phyloP scores from a whole-genome alignment of 2,113 vertebrate genomes.

The Trinectes maculatus region DNA sequence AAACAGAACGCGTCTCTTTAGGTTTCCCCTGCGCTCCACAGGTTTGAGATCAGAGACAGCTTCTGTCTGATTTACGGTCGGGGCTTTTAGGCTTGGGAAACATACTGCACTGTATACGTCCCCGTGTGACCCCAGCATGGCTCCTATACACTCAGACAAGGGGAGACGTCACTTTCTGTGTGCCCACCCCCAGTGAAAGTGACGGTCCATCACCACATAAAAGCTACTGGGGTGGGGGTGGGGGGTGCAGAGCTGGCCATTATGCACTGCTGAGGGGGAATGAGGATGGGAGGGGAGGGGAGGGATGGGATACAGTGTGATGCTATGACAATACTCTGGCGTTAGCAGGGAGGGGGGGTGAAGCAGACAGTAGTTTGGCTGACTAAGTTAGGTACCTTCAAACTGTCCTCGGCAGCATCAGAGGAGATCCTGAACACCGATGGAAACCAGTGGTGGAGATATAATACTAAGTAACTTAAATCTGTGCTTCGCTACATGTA shows the following conservation, averaged over 20 bases:
- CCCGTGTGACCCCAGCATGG: slow-evolving; percentile 72
- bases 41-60: slow-evolving; percentile 73
- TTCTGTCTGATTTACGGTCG: slow-evolving; percentile 54
- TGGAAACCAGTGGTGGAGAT: neutral
- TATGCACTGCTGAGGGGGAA: slow-evolving; percentile 44
- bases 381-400: too few relatives aligned
- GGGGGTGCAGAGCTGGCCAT: slow-evolving; percentile 49
- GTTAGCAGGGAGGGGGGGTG: slow-evolving; percentile 23
- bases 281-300: slow-evolving; percentile 21
- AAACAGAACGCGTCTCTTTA: slow-evolving; percentile 56
- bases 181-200: slow-evolving; percentile 42
- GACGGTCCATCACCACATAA: slow-evolving; percentile 71
- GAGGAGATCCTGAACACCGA: neutral
- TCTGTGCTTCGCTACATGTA: too few relatives aligned
- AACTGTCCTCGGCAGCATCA: neutral
- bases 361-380: too few relatives aligned
- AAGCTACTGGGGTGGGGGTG: slow-evolving; percentile 40
- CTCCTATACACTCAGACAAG: slow-evolving; percentile 68
- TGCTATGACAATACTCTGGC: slow-evolving; percentile 6
- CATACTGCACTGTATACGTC: slow-evolving; percentile 48
- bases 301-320: slow-evolving; percentile 18
- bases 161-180: slow-evolving; percentile 54
- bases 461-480: neutral
- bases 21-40: slow-evolving; percentile 62
- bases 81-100: slow-evolving; percentile 63